These are phyloP conservation scores for Hemiscyllium ocellatum DNA, from an alignment of 2,113 vertebrate species.

Conservation along the genomic window DNA sequence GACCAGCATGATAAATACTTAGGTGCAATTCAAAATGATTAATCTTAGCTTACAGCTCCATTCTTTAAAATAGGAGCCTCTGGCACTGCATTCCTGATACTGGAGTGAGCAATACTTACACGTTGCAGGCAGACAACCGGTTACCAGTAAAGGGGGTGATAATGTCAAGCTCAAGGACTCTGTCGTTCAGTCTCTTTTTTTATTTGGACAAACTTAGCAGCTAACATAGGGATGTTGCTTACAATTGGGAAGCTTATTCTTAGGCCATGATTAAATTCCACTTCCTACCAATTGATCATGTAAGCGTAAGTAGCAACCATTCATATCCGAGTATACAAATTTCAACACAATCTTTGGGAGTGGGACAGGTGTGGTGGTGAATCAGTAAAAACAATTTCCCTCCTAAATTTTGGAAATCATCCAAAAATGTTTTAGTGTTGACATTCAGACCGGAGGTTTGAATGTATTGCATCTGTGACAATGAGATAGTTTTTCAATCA, in stretches of 20 bases:
- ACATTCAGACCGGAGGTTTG: not conserved
- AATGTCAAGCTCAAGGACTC: not conserved
- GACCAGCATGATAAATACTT: not conserved
- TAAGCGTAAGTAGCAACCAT: not conserved
- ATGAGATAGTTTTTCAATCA: no score
- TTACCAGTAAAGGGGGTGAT: not conserved
- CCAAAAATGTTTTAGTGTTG: not conserved
- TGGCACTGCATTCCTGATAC: conserved; percentile 17
- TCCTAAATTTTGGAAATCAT: not conserved
- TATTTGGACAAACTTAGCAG: not conserved
- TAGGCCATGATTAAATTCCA: not conserved
- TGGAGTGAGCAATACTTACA: not conserved
- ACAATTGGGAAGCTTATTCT: not conserved
- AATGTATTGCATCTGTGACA: not conserved
- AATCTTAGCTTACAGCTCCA: not conserved
- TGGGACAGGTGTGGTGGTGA: not conserved
- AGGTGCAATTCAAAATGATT: not conserved
- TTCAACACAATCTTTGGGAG: not conserved
- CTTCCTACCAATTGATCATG: not conserved
- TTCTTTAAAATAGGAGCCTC: not conserved
- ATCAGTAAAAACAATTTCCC: not conserved
- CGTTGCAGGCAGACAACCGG: not conserved
- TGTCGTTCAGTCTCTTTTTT: not conserved
- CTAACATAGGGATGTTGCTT: not conserved
- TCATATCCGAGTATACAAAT: not conserved